Evolutionary conservation across 92 coral and sea anemone species (phyloP).

Genomic region (Porites rus): DNA sequence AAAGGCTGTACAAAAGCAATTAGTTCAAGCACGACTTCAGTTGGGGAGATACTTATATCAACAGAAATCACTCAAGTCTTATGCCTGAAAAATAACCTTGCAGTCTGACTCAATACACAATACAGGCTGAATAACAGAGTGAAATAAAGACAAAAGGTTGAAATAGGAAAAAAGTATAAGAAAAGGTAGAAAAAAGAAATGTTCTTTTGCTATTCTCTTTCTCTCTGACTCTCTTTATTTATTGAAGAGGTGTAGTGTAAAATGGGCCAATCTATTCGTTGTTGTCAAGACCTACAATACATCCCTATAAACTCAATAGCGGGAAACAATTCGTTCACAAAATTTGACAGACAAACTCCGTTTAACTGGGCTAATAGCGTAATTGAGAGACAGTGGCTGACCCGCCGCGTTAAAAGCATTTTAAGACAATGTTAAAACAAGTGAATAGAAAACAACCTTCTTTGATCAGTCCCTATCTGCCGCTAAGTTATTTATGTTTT

Average conservation of each 20-base stretch:
- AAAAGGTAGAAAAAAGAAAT: background rate
- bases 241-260: background rate
- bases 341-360: slow-evolving; percentile 27
- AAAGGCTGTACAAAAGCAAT: slow-evolving; percentile 3
- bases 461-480: slow-evolving; percentile 32
- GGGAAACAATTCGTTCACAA: slow-evolving; percentile 24
- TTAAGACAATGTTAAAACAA: slow-evolving; percentile 19
- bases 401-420: slow-evolving; percentile 33
- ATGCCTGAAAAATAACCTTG: background rate
- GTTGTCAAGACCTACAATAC: slow-evolving; percentile 17
- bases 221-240: background rate
- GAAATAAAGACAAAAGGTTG: background rate
- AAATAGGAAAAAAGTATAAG: background rate
- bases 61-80: background rate
- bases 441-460: slow-evolving; percentile 36
- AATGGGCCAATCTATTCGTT: background rate
- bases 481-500: background rate
- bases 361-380: slow-evolving; percentile 20
- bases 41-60: background rate
- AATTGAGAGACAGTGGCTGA: slow-evolving; percentile 4
- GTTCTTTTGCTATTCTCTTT: too few relatives aligned
- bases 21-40: background rate
- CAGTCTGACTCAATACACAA: background rate
- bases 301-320: background rate
- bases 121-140: background rate